Base-by-base conservation (phyloP, 2,113 vertebrate species). In the Xenopus borealis region DNA sequence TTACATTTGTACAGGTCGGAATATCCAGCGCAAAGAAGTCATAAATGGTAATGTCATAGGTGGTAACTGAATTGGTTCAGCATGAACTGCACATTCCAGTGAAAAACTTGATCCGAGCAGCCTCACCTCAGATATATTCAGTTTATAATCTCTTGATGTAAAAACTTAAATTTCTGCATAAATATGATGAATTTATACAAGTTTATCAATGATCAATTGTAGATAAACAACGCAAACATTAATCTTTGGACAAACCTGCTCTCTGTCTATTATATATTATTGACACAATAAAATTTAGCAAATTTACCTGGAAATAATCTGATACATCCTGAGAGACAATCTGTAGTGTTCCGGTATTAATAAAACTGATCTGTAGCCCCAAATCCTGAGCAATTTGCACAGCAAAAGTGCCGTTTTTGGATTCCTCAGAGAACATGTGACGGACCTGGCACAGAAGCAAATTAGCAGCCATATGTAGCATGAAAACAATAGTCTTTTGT, bases 361-460 rank as follows among this genome's bases (percentile, higher is more conserved):
- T 73, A 0, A 79, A 85, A 58, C 79, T 85, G 10, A 85, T 80
- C 40, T 89, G 84, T 65, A 96, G 80, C 2, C 91, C 90, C 72
- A 95, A 80, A 82, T 95, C 94, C 59, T 89, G 79, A 0, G 88
- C 86, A 62, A 96, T 74, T 86, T 91, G 93, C 0, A 92, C 90
- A 44, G 93, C 91, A 0, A 93, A 88, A 3, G 92, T 89, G 0
- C 91, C 92, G 81, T 91, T 89, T 65, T 93, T 88, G 81, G 91
- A 88, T 78, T 94, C 93, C 61, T 95, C 93, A 0, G 81, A 63
- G 23, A 94, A 87, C 1, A 88, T 89, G 69, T 95, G 95, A 8
- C 76, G 80, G 63, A 87, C 23, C 72, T 83, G 87, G 2, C 72
- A 12, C 8, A 63, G 75, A n/a, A 50, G 44, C 1, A 66, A 0